Evolutionary conservation across 2,888 invertebrate species (phyloP).

Genomic region (Tuberolachnus salignus): DNA sequence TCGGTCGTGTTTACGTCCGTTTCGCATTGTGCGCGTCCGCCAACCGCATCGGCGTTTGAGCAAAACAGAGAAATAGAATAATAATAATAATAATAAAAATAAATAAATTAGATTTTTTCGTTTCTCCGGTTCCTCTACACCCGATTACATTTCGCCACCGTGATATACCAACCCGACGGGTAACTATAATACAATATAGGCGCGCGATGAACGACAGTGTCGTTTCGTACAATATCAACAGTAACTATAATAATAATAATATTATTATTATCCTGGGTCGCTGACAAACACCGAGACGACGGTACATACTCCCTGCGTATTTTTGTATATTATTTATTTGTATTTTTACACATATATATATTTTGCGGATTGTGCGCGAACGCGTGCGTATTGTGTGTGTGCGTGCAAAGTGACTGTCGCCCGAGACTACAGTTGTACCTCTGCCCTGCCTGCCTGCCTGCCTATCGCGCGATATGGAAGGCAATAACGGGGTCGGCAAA

Average conservation of each 20-base stretch:
- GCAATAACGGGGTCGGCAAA: conserved; percentile 75
- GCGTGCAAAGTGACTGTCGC: no score
- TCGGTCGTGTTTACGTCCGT: background rate
- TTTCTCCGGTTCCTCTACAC: background rate
- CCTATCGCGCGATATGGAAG: conserved; percentile 65
- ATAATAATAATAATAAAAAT: background rate
- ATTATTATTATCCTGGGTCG: background rate
- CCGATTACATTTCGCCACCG: background rate
- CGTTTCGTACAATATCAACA: background rate
- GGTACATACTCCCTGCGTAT: no score
- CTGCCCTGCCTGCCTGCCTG: no score
- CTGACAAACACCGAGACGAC: background rate
- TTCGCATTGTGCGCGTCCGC: background rate
- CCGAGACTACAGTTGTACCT: no score
- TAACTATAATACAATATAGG: no score
- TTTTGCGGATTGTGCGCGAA: background rate
- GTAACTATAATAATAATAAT: background rate
- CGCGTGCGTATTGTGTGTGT: background rate
- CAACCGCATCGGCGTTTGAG: background rate
- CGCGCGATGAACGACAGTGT: background rate
- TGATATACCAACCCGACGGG: background rate
- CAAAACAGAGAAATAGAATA: background rate
- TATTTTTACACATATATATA: no score
- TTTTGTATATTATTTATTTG: background rate
- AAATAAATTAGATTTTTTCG: background rate